These are phyloP conservation scores for Emys orbicularis DNA, from an alignment of 2,797 vertebrate species.

Conservation along the genomic window DNA sequence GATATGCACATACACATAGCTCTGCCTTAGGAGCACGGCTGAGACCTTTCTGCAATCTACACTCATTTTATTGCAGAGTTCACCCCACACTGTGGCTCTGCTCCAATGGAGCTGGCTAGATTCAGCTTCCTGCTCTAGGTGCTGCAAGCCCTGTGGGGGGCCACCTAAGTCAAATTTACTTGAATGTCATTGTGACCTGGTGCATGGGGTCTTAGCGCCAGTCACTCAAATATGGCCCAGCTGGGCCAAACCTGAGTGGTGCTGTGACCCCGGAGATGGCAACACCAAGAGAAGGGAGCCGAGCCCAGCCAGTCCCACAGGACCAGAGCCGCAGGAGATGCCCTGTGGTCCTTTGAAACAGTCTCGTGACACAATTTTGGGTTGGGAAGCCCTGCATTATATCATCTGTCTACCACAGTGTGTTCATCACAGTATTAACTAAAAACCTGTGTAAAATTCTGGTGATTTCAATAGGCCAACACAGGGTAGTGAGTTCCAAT, in stretches of 20 bases:
- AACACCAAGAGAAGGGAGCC: neutral
- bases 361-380: neutral
- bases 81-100: too few species aligned
- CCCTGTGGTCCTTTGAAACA: neutral
- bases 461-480: too few species aligned
- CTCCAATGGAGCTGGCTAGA: too few species aligned
- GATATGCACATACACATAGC: accelerated
- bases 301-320: neutral
- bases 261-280: neutral
- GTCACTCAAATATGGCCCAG: neutral
- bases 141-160: too few species aligned
- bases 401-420: too few species aligned
- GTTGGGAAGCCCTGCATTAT: neutral
- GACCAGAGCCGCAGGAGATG: neutral
- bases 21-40: neutral
- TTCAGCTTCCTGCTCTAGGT: accelerated
- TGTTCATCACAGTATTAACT: too few species aligned
- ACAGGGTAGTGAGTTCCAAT: too few species aligned
- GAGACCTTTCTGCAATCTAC: neutral
- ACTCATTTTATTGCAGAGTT: neutral
- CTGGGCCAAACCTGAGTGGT: neutral
- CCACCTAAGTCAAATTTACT: neutral
- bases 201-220: neutral
- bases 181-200: neutral
- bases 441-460: too few species aligned